Evolutionary conservation across 2,888 invertebrate species (phyloP).

Genomic region (Spodoptera picta): DNA sequence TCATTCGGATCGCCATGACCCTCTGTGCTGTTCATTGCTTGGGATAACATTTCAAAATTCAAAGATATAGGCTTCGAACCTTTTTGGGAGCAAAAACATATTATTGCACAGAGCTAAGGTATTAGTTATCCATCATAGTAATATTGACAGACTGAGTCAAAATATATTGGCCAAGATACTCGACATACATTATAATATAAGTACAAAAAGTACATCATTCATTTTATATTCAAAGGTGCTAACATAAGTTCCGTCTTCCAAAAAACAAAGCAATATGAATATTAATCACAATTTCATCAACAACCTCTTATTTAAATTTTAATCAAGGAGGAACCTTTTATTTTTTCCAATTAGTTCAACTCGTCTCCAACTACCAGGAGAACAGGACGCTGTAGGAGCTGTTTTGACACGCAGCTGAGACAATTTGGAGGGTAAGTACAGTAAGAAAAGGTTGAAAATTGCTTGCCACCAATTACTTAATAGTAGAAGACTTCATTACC

Average conservation of each 20-base stretch:
- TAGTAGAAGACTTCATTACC: conserved; percentile 64
- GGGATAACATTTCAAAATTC: conserved; percentile 3
- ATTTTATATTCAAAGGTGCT: not conserved
- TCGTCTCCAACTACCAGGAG: conserved; percentile 38
- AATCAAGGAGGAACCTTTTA: conserved; percentile 31
- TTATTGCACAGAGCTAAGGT: too few relatives aligned
- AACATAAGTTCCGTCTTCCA: not conserved
- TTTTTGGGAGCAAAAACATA: not conserved
- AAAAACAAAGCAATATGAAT: conserved; percentile 1
- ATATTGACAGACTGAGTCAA: too few relatives aligned
- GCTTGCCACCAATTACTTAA: conserved; percentile 49
- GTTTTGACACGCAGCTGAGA: conserved; percentile 40
- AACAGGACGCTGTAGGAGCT: conserved; percentile 46
- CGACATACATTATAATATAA: too few relatives aligned
- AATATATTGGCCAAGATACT: too few relatives aligned
- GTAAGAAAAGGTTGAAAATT: conserved; percentile 52
- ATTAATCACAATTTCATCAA: conserved; percentile 6
- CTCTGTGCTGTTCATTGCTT: too few relatives aligned
- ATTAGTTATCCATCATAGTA: too few relatives aligned
- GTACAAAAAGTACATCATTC: not conserved
- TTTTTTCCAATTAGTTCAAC: conserved; percentile 47
- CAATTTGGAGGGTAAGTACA: conserved; percentile 50
- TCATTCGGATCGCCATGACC: too few relatives aligned
- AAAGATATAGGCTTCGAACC: conserved; percentile 7
- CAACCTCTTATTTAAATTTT: conserved; percentile 20